phyloP scores from a whole-genome alignment of 1,140 invertebrate species.

The Anoplophora glabripennis region DNA sequence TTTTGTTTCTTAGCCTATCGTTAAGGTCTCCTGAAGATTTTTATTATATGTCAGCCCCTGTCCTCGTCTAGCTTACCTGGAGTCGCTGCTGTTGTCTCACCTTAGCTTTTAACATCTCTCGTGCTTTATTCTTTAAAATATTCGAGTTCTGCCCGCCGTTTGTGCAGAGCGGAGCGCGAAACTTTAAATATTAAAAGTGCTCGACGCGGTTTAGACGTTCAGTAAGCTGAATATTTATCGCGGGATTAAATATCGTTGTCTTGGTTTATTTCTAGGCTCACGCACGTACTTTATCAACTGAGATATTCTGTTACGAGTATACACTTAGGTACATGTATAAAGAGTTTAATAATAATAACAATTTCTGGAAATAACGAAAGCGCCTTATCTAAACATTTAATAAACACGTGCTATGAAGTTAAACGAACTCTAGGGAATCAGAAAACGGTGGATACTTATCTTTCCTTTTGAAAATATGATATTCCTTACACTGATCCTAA shows the following conservation, averaged over 20 bases:
- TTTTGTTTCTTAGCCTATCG: constrained; percentile 12
- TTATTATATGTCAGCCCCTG: constrained; percentile 2
- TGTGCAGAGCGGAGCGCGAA: constrained; percentile 11
- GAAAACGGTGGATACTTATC: not conserved
- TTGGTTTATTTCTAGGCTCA: too few species aligned
- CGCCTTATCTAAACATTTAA: not conserved
- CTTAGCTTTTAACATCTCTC: constrained; percentile 26
- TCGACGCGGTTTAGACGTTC: too few species aligned
- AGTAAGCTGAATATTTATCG: too few species aligned
- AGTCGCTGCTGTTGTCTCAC: not conserved
- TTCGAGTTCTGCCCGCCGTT: constrained; percentile 21
- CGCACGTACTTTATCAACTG: too few species aligned
- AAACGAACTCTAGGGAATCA: not conserved
- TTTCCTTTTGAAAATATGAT: not conserved
- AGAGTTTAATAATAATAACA: not conserved
- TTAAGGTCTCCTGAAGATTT: constrained; percentile 15
- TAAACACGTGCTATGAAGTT: not conserved
- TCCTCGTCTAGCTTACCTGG: constrained; percentile 3
- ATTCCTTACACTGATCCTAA: too few species aligned
- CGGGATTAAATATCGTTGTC: too few species aligned
- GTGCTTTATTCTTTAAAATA: constrained; percentile 37
- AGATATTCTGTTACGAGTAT: not conserved
- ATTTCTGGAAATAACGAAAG: not conserved
- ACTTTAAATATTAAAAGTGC: too few species aligned
- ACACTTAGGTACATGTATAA: not conserved